phyloP scores from a whole-genome alignment of 2,797 vertebrate genomes.

The Eidolon dupreanum region DNA sequence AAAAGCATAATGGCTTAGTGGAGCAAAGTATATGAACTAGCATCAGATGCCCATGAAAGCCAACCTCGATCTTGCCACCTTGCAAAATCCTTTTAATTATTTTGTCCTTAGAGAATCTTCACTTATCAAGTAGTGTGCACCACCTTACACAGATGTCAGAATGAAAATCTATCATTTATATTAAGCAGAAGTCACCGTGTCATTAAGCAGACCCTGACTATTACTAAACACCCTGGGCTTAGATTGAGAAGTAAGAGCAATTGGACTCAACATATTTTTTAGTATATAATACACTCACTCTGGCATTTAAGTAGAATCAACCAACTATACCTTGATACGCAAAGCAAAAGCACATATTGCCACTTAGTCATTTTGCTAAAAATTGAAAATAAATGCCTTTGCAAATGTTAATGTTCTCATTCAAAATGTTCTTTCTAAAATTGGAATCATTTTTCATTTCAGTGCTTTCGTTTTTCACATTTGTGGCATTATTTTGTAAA shows the following conservation, averaged over 20 bases:
- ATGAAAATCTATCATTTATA: slow-evolving; percentile 24
- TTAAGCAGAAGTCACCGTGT: slow-evolving; percentile 49
- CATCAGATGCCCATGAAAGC: slow-evolving; percentile 25
- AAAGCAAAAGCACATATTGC: slow-evolving; percentile 66
- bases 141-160: background rate
- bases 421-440: slow-evolving; percentile 80
- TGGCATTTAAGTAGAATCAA: slow-evolving; percentile 47
- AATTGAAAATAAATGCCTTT: slow-evolving; percentile 78
- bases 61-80: slow-evolving; percentile 18
- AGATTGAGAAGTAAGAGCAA: slow-evolving; percentile 51
- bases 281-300: slow-evolving; percentile 11
- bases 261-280: slow-evolving; percentile 34
- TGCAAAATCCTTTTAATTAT: slow-evolving; percentile 59
- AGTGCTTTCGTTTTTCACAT: slow-evolving; percentile 65
- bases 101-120: background rate
- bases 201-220: slow-evolving; percentile 9
- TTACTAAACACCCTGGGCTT: background rate
- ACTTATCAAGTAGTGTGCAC: background rate
- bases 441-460: slow-evolving; percentile 74
- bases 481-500: slow-evolving; percentile 77
- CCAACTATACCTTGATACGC: slow-evolving; percentile 64
- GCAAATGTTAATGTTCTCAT: slow-evolving; percentile 80
- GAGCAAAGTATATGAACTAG: slow-evolving; percentile 4
- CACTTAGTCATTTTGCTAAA: slow-evolving; percentile 73
- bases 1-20: slow-evolving; percentile 28